Base-by-base conservation (phyloP, 1,140 invertebrate species). In the Reticulitermes speratus region DNA sequence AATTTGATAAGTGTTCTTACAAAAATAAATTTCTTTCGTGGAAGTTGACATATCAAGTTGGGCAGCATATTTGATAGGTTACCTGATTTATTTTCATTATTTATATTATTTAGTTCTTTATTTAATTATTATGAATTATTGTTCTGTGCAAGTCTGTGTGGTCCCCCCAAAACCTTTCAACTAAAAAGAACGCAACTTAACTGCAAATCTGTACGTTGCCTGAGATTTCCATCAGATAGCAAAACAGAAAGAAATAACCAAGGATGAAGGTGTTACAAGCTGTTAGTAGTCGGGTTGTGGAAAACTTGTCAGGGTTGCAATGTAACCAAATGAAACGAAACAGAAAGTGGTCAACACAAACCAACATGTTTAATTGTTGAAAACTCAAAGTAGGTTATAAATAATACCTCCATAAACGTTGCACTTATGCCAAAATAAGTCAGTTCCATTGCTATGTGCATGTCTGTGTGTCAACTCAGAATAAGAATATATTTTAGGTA, bases 21-120 rank as follows among this genome's bases (percentile, higher is more conserved):
- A 88, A 88, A 88, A 88, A 88, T 88, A 88, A 88, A 88, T 88
- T 88, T 88, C 87, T 88, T 88, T 87, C 85, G 65, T 88, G 87
- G 87, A 88, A 88, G 87, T 88, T 88, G 87, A 87, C 86, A 88
- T 87, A 85, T 87, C 84, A 86, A 87, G 86, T 88, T 88, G 87
- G 87, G 87, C 87, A 88, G 87, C 87, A 87, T 88, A 86, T 87
- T 88, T 88, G 86, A 87, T 88, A 87, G 86, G 86, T 87, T 88
- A 88, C 87, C 87, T 88, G 87, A 88, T 88, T 88, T 88, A 85
- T 87, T 84, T 87, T 87, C 82, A 87, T 87, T 88, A 88, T 87
- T 88, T 88, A 88, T 86, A 86, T 87, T 87, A 69, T 65, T 75
- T 86, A 75, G 30, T 86, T 86, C 52, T 45, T 52, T 87, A 81